Percentiles rank a stretch among this genome's conserved stretches.
These are phyloP conservation scores for Hartigia nigra DNA, from an alignment of 2,888 invertebrate species.

Conservation along the genomic window DNA sequence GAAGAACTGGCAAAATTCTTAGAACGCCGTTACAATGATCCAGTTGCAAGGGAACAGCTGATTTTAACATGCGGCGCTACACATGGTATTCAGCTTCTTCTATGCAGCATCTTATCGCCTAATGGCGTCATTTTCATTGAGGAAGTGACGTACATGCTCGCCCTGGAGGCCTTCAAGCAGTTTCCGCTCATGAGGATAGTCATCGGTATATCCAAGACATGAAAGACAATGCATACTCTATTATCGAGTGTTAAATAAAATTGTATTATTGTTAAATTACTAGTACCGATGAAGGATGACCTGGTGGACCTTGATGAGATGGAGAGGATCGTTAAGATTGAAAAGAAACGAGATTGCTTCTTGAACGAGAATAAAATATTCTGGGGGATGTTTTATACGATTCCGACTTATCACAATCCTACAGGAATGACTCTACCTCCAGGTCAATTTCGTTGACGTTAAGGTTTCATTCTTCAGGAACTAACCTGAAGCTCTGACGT, in stretches of 20 bases:
- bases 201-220: constrained; percentile 55
- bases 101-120: constrained; percentile 69
- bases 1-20: constrained; percentile 67
- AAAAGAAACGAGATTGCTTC: constrained; percentile 50
- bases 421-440: constrained; percentile 68
- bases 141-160: constrained; percentile 75
- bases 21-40: constrained; percentile 62
- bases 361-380: constrained; percentile 64
- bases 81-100: constrained; percentile 70
- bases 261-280: constrained; percentile 13
- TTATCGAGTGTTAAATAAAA: not conserved
- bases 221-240: too few relatives aligned
- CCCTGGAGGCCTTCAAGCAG: constrained; percentile 68
- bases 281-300: constrained; percentile 69
- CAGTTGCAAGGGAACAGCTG: constrained; percentile 67
- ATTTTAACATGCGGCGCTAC: constrained; percentile 73
- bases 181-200: constrained; percentile 69
- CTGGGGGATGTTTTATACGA: constrained; percentile 70
- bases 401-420: constrained; percentile 73
- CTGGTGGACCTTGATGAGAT: constrained; percentile 68
- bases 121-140: constrained; percentile 73
- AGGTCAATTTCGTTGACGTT: constrained; percentile 45
- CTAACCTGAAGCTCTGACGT: not conserved
- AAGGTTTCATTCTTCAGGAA: not conserved
- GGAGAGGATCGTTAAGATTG: constrained; percentile 61